These are phyloP conservation scores for Melipona beecheii DNA, from an alignment of 2,888 invertebrate genomes.

Conservation along the genomic window DNA sequence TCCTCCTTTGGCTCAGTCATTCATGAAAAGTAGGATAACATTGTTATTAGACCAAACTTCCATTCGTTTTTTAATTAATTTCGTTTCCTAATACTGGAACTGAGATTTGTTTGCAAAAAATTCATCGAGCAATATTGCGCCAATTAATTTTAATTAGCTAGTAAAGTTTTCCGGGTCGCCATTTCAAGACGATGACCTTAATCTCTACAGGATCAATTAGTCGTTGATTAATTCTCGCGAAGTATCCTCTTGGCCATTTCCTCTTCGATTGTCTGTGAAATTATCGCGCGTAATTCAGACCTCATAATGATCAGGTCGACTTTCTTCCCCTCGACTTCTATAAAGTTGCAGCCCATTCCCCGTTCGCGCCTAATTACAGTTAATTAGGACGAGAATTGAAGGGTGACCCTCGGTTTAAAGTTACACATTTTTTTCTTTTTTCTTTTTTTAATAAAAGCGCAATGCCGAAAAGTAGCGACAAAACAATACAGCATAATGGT, in stretches of 20 bases:
- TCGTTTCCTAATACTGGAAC: neutral
- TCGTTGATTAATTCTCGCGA: constrained; percentile 64
- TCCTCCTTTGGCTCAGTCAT: neutral
- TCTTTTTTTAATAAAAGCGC: constrained; percentile 7
- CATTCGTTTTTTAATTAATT: constrained; percentile 16
- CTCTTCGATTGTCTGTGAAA: constrained; percentile 76
- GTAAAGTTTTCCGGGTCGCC: constrained; percentile 45
- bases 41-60: neutral
- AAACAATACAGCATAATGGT: too few species aligned
- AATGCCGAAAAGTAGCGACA: neutral
- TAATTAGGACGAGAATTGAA: constrained; percentile 64
- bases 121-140: constrained; percentile 29
- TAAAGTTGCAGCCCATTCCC: constrained; percentile 61
- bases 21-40: neutral
- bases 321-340: constrained; percentile 65
- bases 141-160: constrained; percentile 61
- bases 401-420: constrained; percentile 25
- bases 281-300: constrained; percentile 75
- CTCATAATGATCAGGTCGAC: constrained; percentile 68
- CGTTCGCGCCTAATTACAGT: constrained; percentile 62
- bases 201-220: constrained; percentile 69
- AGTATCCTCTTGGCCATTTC: constrained; percentile 67
- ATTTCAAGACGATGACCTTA: constrained; percentile 64
- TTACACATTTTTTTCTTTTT: constrained; percentile 8
- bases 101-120: constrained; percentile 21